Base-by-base conservation (phyloP, 2,797 vertebrate genomes). In the Balearica regulorum region DNA sequence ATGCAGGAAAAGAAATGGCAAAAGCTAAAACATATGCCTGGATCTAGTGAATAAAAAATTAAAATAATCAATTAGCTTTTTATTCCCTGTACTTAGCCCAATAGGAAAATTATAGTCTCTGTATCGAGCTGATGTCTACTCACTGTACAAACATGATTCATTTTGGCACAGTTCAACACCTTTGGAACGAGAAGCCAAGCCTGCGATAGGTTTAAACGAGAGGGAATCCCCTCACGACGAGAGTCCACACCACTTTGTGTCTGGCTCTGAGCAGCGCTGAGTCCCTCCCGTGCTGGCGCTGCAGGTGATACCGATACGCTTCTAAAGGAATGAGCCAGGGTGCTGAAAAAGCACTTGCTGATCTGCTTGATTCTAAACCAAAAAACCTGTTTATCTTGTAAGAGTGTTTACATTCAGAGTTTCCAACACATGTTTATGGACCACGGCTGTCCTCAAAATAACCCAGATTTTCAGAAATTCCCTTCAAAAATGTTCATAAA, bases 361-460 rank as follows among this genome's bases (percentile, higher is more conserved):
- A 83, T 78, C 92, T 92, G 80, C 66, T 84, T 8, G 4, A 75
- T 60, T 82, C 81, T 31, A 87, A 82, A 68, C 41, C 73, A 58
- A 60, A 72, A 51, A 22, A 3, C 1, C 41, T 48, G 66, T 91
- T 53, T 81, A 33, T 49, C 35, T 68, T 68, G 6, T 8, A 57
- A 64, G 61, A 62, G 68, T 70, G 62, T 71, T 95, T 71, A 92
- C 85, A 49, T 87, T 70, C 58, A 37, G 82, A 92, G 76, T 11
- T 35, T 96, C 72, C 70, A 89, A 73, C 77, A 86, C 11, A 31
- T 87, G 37, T 54, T 96, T 82, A 89, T 69, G 89, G 87, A 92
- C 35, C 44, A 80, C 6, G 37, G 57, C 51, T 44, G 39, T n/a
- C 51, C 71, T 85, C 83, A 88, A 94, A 97, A 89, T 49, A 90